Conservation (phyloP, 2,888 invertebrate genomes). For the Seira sanloemensis region DNA sequence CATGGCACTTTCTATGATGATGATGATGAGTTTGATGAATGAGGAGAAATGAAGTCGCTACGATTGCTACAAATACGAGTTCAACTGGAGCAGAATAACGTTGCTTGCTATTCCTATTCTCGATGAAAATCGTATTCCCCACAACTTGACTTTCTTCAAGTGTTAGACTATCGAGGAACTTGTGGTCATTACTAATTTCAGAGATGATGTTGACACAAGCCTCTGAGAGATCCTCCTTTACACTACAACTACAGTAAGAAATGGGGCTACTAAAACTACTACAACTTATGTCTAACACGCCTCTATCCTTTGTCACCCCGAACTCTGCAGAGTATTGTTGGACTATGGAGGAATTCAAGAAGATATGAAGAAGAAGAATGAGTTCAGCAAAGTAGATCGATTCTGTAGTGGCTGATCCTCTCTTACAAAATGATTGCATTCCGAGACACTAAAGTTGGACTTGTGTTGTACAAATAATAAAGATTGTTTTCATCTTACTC, state of each 20-base stretch:
- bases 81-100: conserved; percentile 14
- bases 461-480: neutral
- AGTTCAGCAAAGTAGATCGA: neutral
- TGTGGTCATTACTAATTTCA: neutral
- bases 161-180: neutral
- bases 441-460: conserved; percentile 21
- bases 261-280: conserved; percentile 33
- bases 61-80: neutral
- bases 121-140: neutral
- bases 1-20: conserved; percentile 47
- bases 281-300: conserved; percentile 11
- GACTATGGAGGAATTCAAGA: neutral
- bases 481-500: neutral
- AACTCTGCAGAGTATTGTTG: neutral
- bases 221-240: neutral
- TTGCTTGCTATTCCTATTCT: neutral
- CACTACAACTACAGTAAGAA: conserved; percentile 43
- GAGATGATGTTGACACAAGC: neutral
- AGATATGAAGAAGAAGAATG: neutral
- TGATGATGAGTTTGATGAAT: conserved; percentile 18
- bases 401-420: neutral
- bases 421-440: conserved; percentile 40
- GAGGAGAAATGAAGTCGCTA: conserved; percentile 17
- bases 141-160: neutral
- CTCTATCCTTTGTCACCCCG: neutral